Evolutionary conservation across 2,113 vertebrate genomes (phyloP).

Genomic region (Cryptomyrus ogoouensis): DNA sequence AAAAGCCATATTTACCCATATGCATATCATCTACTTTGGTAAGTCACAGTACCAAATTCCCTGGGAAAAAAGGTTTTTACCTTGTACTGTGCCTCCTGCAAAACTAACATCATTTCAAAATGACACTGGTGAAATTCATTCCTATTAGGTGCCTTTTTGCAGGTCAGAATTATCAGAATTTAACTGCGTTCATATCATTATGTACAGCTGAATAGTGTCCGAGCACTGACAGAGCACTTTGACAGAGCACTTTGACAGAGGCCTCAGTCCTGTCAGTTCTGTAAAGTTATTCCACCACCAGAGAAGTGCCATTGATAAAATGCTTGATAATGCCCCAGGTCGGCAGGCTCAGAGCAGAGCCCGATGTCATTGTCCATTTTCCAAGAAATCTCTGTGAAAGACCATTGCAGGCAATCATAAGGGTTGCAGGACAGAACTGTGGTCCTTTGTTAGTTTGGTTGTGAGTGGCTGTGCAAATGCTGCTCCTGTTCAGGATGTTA

Average conservation of each 20-base stretch:
- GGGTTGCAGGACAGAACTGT: neutral
- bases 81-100: neutral
- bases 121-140: neutral
- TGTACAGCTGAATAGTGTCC: neutral
- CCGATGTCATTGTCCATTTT: neutral
- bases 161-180: neutral
- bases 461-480: neutral
- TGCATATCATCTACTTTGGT: neutral
- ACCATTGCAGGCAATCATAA: neutral
- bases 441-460: neutral
- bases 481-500: neutral
- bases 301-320: neutral
- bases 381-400: neutral
- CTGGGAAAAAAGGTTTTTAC: neutral
- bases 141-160: neutral
- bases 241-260: neutral
- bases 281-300: neutral
- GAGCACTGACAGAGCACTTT: neutral
- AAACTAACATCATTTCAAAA: neutral
- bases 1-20: neutral
- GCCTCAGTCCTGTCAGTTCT: neutral
- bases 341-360: neutral
- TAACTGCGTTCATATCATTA: neutral
- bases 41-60: neutral
- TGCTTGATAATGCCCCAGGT: neutral